Base-by-base conservation (phyloP, 2,888 invertebrate species). In the Plutella xylostella region DNA sequence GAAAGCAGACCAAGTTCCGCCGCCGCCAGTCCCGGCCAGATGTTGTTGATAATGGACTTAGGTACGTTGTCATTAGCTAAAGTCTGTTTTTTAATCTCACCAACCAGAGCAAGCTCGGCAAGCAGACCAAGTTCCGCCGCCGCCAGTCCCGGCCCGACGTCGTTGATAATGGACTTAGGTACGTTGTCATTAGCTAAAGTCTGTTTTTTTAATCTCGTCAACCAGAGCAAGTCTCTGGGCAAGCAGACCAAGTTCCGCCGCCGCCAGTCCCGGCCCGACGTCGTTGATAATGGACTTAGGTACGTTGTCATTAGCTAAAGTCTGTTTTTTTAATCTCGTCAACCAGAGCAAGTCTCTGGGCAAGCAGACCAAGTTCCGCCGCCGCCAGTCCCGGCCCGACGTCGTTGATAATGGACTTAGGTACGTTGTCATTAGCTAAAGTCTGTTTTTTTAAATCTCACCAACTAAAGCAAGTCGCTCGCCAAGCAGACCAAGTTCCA, bases 211-310 rank as follows among this genome's bases (percentile, higher is more conserved):
- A n/a, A n/a, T n/a, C n/a, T n/a, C n/a, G n/a, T n/a, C n/a, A n/a
- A n/a, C n/a, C 80, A 77, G 7, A 33, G 42, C 35, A 80, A 79
- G 58, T 61, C 70, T 3, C 64, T 70, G 5, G 57, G 62, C 17
- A 80, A 80, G 54, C 65, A 73, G 3, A 50, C 68, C 35, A 82
- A 82, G 54, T 80, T 68, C 49, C 64, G 82, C 35, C 65, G 80
- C 43, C 63, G 78, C 48, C 72, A 71, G 43, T 71, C 79, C 9
- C 63, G 80, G 17, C 54, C 69, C n/a, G 79, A 80, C 44, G 55
- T 65, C 12, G 51, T 61, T 44, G 80, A 80, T 43, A 65, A 56
- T 50, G 76, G 72, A 48, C 56, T 79, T 30, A 75, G 80, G 80
- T 79, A 62, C 28, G 46, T 41, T n/a, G n/a, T n/a, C n/a, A n/a